Evolutionary conservation across 1,140 invertebrate species (phyloP).

Genomic region (Halictus rubicundus): DNA sequence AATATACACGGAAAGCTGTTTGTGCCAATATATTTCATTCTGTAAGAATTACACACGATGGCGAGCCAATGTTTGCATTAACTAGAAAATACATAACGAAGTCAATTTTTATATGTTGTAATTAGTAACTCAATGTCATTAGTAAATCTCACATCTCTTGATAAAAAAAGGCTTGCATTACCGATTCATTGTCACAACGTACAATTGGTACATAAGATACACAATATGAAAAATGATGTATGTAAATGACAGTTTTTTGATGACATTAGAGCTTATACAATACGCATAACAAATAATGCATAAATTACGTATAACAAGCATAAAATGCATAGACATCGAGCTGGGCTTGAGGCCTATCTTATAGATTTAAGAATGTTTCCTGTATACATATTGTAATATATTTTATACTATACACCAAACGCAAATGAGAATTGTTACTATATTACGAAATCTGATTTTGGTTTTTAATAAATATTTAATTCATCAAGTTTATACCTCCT

Average conservation of each 20-base stretch:
- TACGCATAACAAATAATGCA: slow-evolving; percentile 37
- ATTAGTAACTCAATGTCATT: neutral
- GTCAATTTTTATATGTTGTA: slow-evolving; percentile 13
- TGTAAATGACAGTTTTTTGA: slow-evolving; percentile 30
- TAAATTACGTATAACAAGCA: slow-evolving; percentile 28
- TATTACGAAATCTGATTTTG: slow-evolving; percentile 59
- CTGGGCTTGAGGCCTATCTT: slow-evolving; percentile 64
- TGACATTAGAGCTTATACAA: slow-evolving; percentile 43
- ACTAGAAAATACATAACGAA: slow-evolving; percentile 19
- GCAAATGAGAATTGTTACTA: slow-evolving; percentile 59
- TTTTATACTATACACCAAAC: slow-evolving; percentile 65
- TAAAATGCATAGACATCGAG: slow-evolving; percentile 55
- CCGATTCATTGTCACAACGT: slow-evolving; percentile 42
- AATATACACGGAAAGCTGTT: slow-evolving; percentile 24
- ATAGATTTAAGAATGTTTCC: slow-evolving; percentile 49
- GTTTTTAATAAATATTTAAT: slow-evolving; percentile 68
- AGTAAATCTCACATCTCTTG: slow-evolving; percentile 17
- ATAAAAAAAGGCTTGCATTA: slow-evolving; percentile 33
- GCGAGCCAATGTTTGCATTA: slow-evolving; percentile 7
- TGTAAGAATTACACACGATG: slow-evolving; percentile 22
- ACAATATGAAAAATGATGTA: slow-evolving; percentile 24
- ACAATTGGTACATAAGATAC: slow-evolving; percentile 49
- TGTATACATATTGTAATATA: slow-evolving; percentile 70
- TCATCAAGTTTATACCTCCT: slow-evolving; percentile 9
- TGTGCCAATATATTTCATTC: slow-evolving; percentile 52